A percentile compares a stretch with the other conserved stretches of the same genome.
Conservation (phyloP, 2,888 invertebrate genomes). For the Lepidocyrtinus sp. region DNA sequence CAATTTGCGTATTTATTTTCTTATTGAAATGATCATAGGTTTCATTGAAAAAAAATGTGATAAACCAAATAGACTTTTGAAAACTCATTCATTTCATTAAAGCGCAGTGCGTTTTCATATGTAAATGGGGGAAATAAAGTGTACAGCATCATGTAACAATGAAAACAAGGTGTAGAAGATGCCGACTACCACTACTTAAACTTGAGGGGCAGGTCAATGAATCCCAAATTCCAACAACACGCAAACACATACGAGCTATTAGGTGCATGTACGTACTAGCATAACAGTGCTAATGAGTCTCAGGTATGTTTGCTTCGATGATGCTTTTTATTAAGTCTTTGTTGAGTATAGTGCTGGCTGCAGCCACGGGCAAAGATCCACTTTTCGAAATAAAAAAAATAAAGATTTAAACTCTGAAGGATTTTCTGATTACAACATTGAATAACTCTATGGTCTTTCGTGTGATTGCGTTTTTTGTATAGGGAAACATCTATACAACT, state of each 20-base stretch:
- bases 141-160: slow-evolving; percentile 26
- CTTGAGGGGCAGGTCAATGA: slow-evolving; percentile 59
- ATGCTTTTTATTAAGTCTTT: not conserved
- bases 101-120: too few species aligned
- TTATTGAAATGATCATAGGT: too few species aligned
- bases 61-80: too few species aligned
- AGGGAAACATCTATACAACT: too few species aligned
- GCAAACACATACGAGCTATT: slow-evolving; percentile 33
- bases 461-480: too few species aligned
- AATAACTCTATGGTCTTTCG: not conserved
- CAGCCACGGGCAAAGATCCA: not conserved
- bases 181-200: slow-evolving; percentile 41
- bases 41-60: too few species aligned
- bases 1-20: too few species aligned
- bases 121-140: not conserved
- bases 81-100: too few species aligned
- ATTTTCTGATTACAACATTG: slow-evolving; percentile 6
- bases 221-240: slow-evolving; percentile 27
- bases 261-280: not conserved
- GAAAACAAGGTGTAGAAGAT: slow-evolving; percentile 35
- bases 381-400: not conserved
- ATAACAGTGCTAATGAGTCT: slow-evolving; percentile 51
- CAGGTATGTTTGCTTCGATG: not conserved
- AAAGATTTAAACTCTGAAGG: not conserved
- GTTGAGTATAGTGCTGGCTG: not conserved